phyloP scores from a whole-genome alignment of 2,888 invertebrate genomes.

The Eumacrocentrus americanus region DNA sequence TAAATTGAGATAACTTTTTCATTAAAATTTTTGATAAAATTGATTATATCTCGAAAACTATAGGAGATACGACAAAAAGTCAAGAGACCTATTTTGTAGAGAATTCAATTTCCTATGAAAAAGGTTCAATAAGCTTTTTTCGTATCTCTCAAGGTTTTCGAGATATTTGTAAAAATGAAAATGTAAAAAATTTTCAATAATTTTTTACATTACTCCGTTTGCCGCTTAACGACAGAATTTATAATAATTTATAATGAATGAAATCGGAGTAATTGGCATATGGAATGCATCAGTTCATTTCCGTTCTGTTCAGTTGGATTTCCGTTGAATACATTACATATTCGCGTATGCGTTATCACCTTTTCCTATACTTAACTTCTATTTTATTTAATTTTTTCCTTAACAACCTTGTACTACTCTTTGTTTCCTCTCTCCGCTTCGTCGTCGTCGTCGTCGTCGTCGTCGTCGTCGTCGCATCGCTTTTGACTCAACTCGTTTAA shows the following conservation, averaged over 20 bases:
- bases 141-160: neutral
- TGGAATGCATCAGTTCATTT: neutral
- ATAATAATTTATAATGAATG: too few relatives aligned
- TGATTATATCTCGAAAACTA: neutral
- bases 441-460: neutral
- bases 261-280: neutral
- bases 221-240: too few relatives aligned
- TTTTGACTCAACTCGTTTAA: slow-evolving; percentile 10
- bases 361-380: neutral
- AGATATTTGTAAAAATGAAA: neutral
- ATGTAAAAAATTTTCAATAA: neutral
- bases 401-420: slow-evolving; percentile 20
- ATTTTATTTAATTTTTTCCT: slow-evolving; percentile 15
- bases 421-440: slow-evolving; percentile 12
- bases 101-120: neutral
- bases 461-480: neutral
- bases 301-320: neutral
- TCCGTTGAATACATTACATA: too few relatives aligned
- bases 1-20: neutral
- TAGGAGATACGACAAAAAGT: neutral
- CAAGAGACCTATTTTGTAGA: neutral
- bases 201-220: neutral
- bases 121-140: neutral
- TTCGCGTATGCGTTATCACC: slow-evolving; percentile 36
- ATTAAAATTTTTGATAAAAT: too few relatives aligned